Evolutionary conservation across 1,140 invertebrate species (phyloP).

Genomic region (Drosophila suzukii): DNA sequence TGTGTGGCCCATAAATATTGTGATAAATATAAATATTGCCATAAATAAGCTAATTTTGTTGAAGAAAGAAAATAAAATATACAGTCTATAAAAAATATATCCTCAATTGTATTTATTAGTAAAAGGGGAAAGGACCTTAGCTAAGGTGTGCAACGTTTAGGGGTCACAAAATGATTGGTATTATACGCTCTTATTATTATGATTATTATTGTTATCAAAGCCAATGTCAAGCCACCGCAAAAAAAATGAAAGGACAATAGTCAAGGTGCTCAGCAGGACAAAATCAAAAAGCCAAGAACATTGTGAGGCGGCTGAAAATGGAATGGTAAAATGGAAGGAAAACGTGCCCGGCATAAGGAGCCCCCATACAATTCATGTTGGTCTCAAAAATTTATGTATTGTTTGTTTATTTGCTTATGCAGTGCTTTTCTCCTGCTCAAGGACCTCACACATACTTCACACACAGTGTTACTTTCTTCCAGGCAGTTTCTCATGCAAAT

Average conservation of each 20-base stretch:
- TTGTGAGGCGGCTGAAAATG: slow-evolving; percentile 7
- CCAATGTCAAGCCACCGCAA: slow-evolving; percentile 45
- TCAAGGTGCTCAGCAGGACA: slow-evolving; percentile 23
- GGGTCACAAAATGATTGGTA: slow-evolving; percentile 73
- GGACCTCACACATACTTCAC: slow-evolving; percentile 5
- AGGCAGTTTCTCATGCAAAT: slow-evolving; percentile 71
- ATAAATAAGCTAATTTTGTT: slow-evolving; percentile 72
- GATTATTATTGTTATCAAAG: slow-evolving; percentile 70
- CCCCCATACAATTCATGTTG: slow-evolving; percentile 24
- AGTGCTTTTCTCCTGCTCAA: slow-evolving; percentile 62
- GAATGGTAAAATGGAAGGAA: slow-evolving; percentile 17
- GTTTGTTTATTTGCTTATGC: slow-evolving; percentile 82
- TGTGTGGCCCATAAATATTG: slow-evolving; percentile 29
- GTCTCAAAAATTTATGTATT: slow-evolving; percentile 76
- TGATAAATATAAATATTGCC: slow-evolving; percentile 60
- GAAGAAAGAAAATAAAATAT: slow-evolving; percentile 53
- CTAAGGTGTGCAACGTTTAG: slow-evolving; percentile 45
- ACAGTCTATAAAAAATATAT: slow-evolving; percentile 53
- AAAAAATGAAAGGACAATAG: slow-evolving; percentile 9
- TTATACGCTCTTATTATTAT: slow-evolving; percentile 70
- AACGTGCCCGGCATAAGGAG: slow-evolving; percentile 64
- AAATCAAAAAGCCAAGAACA: slow-evolving; percentile 33
- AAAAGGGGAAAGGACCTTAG: background rate
- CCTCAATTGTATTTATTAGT: slow-evolving; percentile 39
- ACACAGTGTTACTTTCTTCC: slow-evolving; percentile 10